Evolutionary conservation across 2,888 invertebrate genomes (phyloP), one percentile per base, ranked within the genome.

Genomic region (Aproaerema taeniolella): DNA sequence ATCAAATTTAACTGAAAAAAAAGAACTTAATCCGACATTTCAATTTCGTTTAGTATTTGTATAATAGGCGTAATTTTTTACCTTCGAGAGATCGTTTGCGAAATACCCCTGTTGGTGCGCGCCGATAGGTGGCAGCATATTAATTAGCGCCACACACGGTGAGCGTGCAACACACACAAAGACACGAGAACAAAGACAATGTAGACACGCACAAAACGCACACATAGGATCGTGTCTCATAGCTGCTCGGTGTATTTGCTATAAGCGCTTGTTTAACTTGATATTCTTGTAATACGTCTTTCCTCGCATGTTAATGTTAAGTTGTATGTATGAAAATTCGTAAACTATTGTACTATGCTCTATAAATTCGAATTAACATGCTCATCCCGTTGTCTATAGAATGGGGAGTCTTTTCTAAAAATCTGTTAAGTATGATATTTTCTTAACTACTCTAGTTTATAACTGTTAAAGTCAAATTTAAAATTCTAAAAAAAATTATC

Each of bases 51-150:
- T 63, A 68, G 58, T 57, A 61, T 63, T 70, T 67, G 72, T 69
- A 67, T 73, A 72, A 67, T 75, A 78, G 69, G 70, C 75, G 71
- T 77, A 79, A 67, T 72, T 90, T 92, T 92, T 94, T 94, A 94
- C 94, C 95, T 95, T 94, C 94, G 93, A 94, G 94, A 92, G 94
- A 95, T 93, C 94, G 93, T 94, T 95, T 95, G 94, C 95, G 94
- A 94, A 94, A 95, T 92, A 95, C 94, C 92, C 95, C 94, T 95
- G 87, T 72, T 74, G 85, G 77, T 73, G 81, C 76, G 74, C 83
- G 85, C 75, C 81, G 85, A 75, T 72, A 79, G 78, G 58, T 74
- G 81, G 82, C 78, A 80, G 83, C 82, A 77, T 67, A 71, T 72
- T 65, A 73, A 73, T 65, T 80, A 79, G 85, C 83, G 86, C 83